phyloP scores from a whole-genome alignment of 2,888 invertebrate genomes.

The Sphecodes monilicornis region DNA sequence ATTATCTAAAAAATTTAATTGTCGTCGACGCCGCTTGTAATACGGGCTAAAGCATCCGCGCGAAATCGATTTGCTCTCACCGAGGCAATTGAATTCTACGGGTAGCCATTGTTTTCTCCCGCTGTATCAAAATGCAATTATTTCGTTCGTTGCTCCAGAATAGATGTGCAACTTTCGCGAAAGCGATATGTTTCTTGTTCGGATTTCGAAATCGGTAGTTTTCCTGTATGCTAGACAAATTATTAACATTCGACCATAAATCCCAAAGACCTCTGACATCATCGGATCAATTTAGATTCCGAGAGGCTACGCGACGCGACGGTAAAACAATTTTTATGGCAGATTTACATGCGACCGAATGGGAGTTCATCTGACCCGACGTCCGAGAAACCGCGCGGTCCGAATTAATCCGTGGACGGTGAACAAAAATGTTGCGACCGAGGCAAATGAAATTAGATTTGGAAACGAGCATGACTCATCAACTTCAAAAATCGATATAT shows the following conservation, averaged over 20 bases:
- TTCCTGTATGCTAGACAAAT: background rate
- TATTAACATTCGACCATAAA: conserved; percentile 15
- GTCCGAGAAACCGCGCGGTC: background rate
- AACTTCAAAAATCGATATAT: background rate
- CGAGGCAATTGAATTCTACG: background rate
- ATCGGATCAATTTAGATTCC: background rate
- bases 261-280: conserved; percentile 11
- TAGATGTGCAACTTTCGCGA: background rate
- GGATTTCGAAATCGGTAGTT: background rate
- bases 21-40: background rate
- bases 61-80: background rate
- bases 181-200: background rate
- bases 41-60: background rate
- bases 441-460: background rate
- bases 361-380: background rate
- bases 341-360: conserved; percentile 2
- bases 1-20: too few species aligned
- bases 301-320: background rate
- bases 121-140: background rate
- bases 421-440: background rate
- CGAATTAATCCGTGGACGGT: background rate
- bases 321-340: background rate
- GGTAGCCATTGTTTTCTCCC: background rate
- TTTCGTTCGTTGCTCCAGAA: background rate
- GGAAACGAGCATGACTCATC: background rate